Base-by-base conservation (phyloP, 2,113 vertebrate species). In the Seriola dumerili region DNA sequence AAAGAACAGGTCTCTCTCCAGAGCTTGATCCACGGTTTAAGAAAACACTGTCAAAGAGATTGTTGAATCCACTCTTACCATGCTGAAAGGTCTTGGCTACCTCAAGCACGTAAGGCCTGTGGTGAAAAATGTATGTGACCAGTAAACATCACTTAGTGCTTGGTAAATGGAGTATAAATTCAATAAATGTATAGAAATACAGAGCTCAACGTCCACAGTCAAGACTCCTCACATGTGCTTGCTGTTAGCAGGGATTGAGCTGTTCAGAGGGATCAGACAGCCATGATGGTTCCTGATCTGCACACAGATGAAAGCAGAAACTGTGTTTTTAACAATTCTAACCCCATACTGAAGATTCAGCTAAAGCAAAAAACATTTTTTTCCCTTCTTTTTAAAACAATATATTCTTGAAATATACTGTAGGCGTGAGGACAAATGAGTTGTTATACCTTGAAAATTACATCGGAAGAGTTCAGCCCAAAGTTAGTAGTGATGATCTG, bases 71-170 rank as follows among this genome's bases (percentile, higher is more conserved):
- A 1, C 8, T 76, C 79, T 84, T 92, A 95, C 95, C 94, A 79
- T 96, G 93, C 65, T 96, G 95, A 77, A 93, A 95, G 78, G 91
- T 74, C 76, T 80, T 93, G 64, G 88, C 72, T 55, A 95, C 94
- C 58, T 96, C 95, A 16, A 96, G 88, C 54, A 95, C 78, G 66
- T 93, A 88, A 1, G 95, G 94, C 89, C 95, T 96, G 87, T 79
- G 38, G 17, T 50, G 6, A 78, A 55, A 72, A 76, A 76, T 8
- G 79, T 1, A 50, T 4, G 2, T 32, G 12, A 68, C 6, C 19
- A 63, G 3, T 17, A n/a, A 10, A 34, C 16, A 69, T 58, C 8
- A 66, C 0, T 40, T 8, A 65, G 8, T 61, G 5, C n/a, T 78
- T 64, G 3, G 21, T 46, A 62, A 23, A 25, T 29, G 7, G 1